Conservation (phyloP, 2,888 invertebrate genomes). For the Xylota segnis region DNA sequence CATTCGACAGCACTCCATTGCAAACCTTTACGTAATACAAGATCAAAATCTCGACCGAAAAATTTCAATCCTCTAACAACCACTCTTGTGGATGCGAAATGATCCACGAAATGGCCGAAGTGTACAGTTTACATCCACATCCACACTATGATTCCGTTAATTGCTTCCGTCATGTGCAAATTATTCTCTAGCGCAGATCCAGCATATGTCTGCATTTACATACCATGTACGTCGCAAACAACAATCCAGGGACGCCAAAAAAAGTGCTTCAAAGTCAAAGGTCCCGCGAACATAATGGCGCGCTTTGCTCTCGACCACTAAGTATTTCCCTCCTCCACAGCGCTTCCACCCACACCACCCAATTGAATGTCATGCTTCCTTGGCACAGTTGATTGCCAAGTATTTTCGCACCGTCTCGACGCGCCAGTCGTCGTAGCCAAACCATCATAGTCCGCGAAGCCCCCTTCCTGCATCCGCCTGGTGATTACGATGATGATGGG, state of each 20-base stretch:
- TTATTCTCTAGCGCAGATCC: constrained; percentile 55
- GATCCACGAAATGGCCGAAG: constrained; percentile 57
- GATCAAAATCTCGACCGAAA: background rate
- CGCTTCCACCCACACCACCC: constrained; percentile 54
- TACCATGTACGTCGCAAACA: constrained; percentile 25
- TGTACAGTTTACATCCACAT: constrained; percentile 69
- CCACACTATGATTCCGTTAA: constrained; percentile 63
- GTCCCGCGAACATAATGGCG: constrained; percentile 62
- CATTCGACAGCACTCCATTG: background rate
- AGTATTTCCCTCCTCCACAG: constrained; percentile 41
- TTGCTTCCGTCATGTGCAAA: constrained; percentile 75
- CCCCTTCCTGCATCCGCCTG: constrained; percentile 67
- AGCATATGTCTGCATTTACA: constrained; percentile 25
- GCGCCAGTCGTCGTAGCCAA: constrained; percentile 29
- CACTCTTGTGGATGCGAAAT: constrained; percentile 25
- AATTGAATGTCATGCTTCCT: constrained; percentile 68
- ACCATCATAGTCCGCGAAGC: constrained; percentile 24
- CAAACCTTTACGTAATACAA: background rate
- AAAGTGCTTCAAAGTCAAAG: constrained; percentile 71
- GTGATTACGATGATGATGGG: constrained; percentile 71
- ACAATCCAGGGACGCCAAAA: constrained; percentile 60
- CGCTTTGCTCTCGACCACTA: constrained; percentile 58
- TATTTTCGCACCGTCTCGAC: constrained; percentile 68
- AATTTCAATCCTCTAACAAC: background rate
- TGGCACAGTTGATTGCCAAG: constrained; percentile 62